Conservation (phyloP, 2,888 invertebrate genomes). For the Nudaria mundana region DNA sequence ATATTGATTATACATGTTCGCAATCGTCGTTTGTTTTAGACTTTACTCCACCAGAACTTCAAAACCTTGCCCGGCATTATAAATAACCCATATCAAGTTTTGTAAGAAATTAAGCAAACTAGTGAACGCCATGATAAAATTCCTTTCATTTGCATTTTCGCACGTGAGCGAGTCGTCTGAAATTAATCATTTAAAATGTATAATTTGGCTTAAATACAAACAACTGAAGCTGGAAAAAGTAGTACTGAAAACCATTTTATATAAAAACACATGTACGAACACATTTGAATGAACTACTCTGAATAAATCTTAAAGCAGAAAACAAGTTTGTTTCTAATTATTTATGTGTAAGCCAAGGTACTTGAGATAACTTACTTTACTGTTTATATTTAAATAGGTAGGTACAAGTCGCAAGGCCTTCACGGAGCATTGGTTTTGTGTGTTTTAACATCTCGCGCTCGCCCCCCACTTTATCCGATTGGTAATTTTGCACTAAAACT, state of each 20-base stretch:
- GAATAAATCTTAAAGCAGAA: too few relatives aligned
- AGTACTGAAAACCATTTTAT: constrained; percentile 6
- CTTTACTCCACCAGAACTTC: constrained; percentile 63
- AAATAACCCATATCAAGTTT: background rate
- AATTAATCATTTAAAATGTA: constrained; percentile 1
- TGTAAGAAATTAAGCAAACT: background rate
- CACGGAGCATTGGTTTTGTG: too few relatives aligned
- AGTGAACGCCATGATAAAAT: constrained; percentile 1
- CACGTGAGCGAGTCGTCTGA: background rate
- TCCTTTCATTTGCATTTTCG: background rate
- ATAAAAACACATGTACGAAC: background rate
- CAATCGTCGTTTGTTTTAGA: constrained; percentile 68
- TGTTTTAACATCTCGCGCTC: too few relatives aligned
- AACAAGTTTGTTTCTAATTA: too few relatives aligned
- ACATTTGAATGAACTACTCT: too few relatives aligned
- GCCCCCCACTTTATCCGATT: too few relatives aligned
- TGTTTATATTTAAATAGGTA: too few relatives aligned
- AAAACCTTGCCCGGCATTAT: constrained; percentile 53
- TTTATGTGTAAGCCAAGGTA: too few relatives aligned
- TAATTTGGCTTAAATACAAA: constrained; percentile 15
- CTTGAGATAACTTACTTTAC: too few relatives aligned
- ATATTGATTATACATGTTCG: constrained; percentile 70
- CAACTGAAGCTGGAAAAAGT: constrained; percentile 12
- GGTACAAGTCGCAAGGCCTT: too few relatives aligned
- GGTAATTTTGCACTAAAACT: too few relatives aligned